Conservation (phyloP, 2,888 invertebrate genomes). For the Drosophila mimetica region DNA sequence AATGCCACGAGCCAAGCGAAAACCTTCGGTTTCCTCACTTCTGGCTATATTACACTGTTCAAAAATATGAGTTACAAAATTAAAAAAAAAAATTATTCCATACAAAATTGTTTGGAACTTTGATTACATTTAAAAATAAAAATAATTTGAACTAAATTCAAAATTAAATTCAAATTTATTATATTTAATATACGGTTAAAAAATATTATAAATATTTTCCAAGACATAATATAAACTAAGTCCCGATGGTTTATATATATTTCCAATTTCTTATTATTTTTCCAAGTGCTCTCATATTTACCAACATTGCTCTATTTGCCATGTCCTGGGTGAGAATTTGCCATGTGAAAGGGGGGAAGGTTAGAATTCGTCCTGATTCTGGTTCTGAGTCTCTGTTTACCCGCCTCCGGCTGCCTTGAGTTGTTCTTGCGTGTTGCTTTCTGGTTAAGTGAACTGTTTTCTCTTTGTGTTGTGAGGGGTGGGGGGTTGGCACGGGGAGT, state of each 20-base stretch:
- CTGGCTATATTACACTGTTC: slow-evolving; percentile 17
- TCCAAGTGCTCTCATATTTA: slow-evolving; percentile 45
- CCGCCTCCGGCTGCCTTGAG: slow-evolving; percentile 53
- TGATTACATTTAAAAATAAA: too few relatives aligned
- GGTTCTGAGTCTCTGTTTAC: slow-evolving; percentile 51
- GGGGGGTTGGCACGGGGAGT: background rate
- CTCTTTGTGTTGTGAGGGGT: slow-evolving; percentile 41
- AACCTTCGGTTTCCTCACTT: slow-evolving; percentile 9
- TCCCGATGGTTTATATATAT: too few relatives aligned
- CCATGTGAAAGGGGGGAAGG: slow-evolving; percentile 2
- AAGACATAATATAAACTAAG: too few relatives aligned
- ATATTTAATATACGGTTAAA: too few relatives aligned
- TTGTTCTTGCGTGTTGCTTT: slow-evolving; percentile 74
- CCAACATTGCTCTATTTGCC: slow-evolving; percentile 59
- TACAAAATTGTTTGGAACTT: too few relatives aligned
- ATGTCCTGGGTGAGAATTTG: slow-evolving; percentile 58
- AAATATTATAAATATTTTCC: too few relatives aligned
- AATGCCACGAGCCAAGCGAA: slow-evolving; percentile 57
- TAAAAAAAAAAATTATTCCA: too few relatives aligned
- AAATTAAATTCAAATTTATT: too few relatives aligned
- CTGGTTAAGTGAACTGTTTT: slow-evolving; percentile 70
- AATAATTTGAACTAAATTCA: too few relatives aligned
- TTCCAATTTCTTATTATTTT: background rate
- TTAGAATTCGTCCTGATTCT: slow-evolving; percentile 25
- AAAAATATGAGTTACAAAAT: background rate